Percentiles rank a stretch among this genome's conserved stretches.
Conservation (phyloP, 1,140 invertebrate genomes). For the Drosophila pachea region DNA sequence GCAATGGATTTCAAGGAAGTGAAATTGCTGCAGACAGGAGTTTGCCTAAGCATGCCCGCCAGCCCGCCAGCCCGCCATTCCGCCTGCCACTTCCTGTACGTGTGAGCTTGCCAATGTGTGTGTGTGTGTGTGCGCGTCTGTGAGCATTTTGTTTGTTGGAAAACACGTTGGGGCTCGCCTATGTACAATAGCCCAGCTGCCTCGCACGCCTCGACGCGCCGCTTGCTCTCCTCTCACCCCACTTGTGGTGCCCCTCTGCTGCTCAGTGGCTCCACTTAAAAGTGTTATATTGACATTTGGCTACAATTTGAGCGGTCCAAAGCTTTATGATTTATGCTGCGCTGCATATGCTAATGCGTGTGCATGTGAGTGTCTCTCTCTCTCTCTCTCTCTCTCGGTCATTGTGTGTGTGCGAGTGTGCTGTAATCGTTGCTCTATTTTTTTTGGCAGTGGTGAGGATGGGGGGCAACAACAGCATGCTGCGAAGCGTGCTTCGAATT, state of each 20-base stretch:
- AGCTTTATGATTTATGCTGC: conserved; percentile 70
- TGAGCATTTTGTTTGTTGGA: conserved; percentile 38
- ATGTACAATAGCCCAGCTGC: conserved; percentile 12
- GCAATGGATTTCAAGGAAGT: conserved; percentile 74
- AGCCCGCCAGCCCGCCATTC: neutral
- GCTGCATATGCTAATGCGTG: conserved; percentile 36
- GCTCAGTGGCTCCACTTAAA: conserved; percentile 35
- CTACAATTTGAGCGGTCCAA: conserved; percentile 51
- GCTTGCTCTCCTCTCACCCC: neutral
- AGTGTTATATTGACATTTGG: conserved; percentile 75
- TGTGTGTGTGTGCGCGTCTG: conserved; percentile 20
- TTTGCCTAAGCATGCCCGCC: conserved; percentile 31
- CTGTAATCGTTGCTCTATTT: conserved; percentile 53
- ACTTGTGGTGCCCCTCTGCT: neutral
- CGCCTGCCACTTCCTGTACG: conserved; percentile 62
- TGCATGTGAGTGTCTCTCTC: neutral
- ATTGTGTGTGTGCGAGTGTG: conserved; percentile 16
- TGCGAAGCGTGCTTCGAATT: conserved; percentile 67
- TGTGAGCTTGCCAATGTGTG: conserved; percentile 1
- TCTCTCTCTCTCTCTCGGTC: neutral
- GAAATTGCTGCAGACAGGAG: conserved; percentile 73
- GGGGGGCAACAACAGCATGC: conserved; percentile 36
- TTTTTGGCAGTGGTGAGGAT: too few relatives aligned
- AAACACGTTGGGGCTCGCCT: conserved; percentile 43
- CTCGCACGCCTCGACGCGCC: neutral